Conservation (phyloP, 2,113 vertebrate species). For the Vulpes vulpes region DNA sequence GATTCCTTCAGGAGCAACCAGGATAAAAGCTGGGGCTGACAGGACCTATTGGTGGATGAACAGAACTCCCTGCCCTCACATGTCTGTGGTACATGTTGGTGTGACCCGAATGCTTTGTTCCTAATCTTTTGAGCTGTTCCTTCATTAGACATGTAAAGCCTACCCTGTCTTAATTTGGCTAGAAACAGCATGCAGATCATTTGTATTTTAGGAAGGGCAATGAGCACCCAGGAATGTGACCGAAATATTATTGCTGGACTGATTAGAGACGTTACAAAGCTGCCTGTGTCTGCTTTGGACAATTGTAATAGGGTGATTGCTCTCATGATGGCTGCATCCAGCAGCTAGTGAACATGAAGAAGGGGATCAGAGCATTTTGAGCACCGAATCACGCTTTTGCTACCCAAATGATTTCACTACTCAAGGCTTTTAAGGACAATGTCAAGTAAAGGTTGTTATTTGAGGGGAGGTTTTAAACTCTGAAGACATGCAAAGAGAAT, state of each 20-base stretch:
- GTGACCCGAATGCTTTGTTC: conserved; percentile 81
- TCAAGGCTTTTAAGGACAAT: conserved; percentile 30
- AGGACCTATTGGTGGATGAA: conserved; percentile 82
- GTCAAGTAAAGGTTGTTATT: neutral
- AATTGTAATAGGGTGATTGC: neutral
- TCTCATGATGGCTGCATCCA: neutral
- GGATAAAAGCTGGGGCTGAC: conserved; percentile 83
- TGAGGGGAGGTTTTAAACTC: neutral
- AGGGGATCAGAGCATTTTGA: neutral
- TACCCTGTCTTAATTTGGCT: conserved; percentile 76
- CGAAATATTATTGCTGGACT: conserved; percentile 63
- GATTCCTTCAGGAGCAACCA: conserved; percentile 83
- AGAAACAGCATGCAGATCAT: conserved; percentile 66
- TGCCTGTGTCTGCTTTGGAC: neutral
- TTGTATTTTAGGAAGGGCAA: conserved; percentile 64
- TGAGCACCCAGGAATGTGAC: conserved; percentile 59
- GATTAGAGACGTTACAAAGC: conserved; percentile 27
- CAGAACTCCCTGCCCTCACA: conserved; percentile 71
- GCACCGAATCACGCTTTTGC: neutral
- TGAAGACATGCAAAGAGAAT: conserved; percentile 30
- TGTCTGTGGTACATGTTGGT: conserved; percentile 67
- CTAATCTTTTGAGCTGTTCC: conserved; percentile 82
- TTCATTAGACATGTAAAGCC: conserved; percentile 84
- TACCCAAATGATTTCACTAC: neutral
- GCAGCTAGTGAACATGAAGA: neutral